Base-by-base conservation (phyloP, 2,113 vertebrate genomes). In the Leuciscus idus region DNA sequence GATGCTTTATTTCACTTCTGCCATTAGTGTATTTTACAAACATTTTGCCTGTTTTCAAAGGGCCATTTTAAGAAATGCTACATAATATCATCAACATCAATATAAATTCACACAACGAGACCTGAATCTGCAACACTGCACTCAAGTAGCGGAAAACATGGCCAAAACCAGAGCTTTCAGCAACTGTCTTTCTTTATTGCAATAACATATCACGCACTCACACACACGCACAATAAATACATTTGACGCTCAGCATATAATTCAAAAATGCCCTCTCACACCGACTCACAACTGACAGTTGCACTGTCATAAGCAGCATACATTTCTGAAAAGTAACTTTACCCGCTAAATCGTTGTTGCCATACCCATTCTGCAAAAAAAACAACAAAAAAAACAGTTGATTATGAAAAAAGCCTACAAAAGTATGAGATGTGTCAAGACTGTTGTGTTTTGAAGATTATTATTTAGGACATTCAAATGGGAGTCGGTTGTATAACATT, bases 1-100 rank as follows among this genome's bases (percentile, higher is more conserved):
- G n/a, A 62, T 80, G 90, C 74, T 81, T 75, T 66, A 28, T 83
- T 85, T 85, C 87, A 84, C 68, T 85, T 78, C 86, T 46, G 87
- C 43, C 76, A 92, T 94, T 94, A 91, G 91, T 93, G 76, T 91
- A 88, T 88, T 91, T 91, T 85, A 89, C 87, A 92, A 92, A 90
- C 89, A 89, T 87, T 92, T 84, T 17, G 52, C 83, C 86, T 87
- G 85, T 84, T 4, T 77, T 33, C 62, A 87, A 80, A 70, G 81
- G 78, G 36, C 68, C 89, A 84, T 84, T 48, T 75, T 88, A 19
- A 86, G 86, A 82, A 84, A 89, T 88, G 89, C 91, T 92, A 91
- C 91, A 89, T 46, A 80, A 62, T 80, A 81, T 64, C 59, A 3
- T 64, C n/a, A 81, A 81, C 79, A 64, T 28, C 36, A 88, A 88